Conservation (phyloP, 1,140 invertebrate genomes). For the Cydia fagiglandana region DNA sequence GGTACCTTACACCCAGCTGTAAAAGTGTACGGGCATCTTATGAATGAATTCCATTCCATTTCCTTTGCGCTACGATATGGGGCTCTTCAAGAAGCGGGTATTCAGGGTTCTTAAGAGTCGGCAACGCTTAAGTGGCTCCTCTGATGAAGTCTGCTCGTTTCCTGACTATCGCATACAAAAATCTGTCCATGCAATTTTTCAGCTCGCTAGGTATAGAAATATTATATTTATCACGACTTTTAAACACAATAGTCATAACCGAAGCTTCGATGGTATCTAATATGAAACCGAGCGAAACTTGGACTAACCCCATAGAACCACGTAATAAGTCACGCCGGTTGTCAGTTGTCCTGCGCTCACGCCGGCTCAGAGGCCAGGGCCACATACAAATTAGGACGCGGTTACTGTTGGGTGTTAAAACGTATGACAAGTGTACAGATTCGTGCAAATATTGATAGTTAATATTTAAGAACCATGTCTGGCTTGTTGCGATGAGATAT, state of each 20-base stretch:
- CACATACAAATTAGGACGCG: slow-evolving; percentile 60
- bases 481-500: slow-evolving; percentile 49
- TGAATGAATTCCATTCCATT: no score
- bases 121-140: no score
- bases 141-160: no score
- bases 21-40: no score
- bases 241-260: neutral
- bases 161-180: no score
- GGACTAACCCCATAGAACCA: neutral
- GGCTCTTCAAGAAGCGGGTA: no score
- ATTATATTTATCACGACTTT: no score
- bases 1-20: no score
- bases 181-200: no score
- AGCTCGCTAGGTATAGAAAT: no score
- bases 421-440: slow-evolving; percentile 68
- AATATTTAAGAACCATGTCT: slow-evolving; percentile 66
- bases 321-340: neutral
- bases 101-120: no score
- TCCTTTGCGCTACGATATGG: no score
- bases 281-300: neutral
- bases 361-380: slow-evolving; percentile 44
- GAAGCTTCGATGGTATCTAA: neutral
- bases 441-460: slow-evolving; percentile 63
- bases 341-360: slow-evolving; percentile 14
- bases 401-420: slow-evolving; percentile 73